Evolutionary conservation across 92 coral and sea anemone genomes (phyloP), one percentile per base, ranked within the genome.

Genomic region (Hydrozoanthus gracilis): DNA sequence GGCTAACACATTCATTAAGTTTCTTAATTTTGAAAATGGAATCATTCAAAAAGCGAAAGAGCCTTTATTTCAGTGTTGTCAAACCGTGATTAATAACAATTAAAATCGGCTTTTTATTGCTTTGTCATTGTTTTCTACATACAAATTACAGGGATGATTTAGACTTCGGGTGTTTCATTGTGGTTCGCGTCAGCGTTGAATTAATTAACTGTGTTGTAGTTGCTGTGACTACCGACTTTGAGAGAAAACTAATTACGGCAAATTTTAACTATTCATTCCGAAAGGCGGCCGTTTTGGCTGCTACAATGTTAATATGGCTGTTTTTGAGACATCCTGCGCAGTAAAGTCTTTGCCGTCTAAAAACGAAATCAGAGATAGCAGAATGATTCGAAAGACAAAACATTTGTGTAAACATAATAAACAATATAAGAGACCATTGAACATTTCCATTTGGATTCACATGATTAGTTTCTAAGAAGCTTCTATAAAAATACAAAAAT

Each of bases 361-460:
- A 58, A 58, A 7, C 12, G 4, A 9, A 58, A 58, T 11, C 15
- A 16, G 9, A 58, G 12, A 58, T 12, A 58, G n/a, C 64, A 58
- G 15, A 58, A 66, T 16, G 71, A 35, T n/a, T 27, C 39, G 39
- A 27, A 27, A 66, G 71, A 66, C 71, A 3, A n/a, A 66, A 66
- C 10, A 66, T 66, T 4, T 66, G 15, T 58, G 10, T 66, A 16
- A 66, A 75, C 60, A 17, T 51, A 15, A 51, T 52, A 50, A 75
- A 75, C 79, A 75, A 51, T 50, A 75, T 45, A 8, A 4, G 71
- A 2, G 20, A 16, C 8, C 39, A 18, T n/a, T 66, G 27, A 66
- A 68, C 8, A 12, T 51, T 76, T 76, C 64, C 46, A 52, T 17
- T 17, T 51, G 16, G 65, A 51, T 76, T 18, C 82, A 51, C 82